phyloP scores from a whole-genome alignment of 2,113 vertebrate genomes.

The Pelecanus crispus region DNA sequence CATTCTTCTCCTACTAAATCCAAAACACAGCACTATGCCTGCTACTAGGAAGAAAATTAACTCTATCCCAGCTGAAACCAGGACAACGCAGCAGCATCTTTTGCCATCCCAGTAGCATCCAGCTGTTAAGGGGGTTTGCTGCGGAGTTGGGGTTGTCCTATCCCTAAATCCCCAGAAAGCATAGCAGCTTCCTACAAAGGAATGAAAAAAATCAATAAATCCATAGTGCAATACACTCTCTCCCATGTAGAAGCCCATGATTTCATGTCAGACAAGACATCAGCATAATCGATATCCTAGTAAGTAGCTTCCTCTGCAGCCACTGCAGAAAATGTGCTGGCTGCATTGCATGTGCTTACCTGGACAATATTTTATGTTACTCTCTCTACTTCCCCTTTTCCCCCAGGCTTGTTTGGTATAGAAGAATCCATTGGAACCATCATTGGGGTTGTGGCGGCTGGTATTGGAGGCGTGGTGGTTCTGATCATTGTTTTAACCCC shows the following conservation, averaged over 20 bases:
- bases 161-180: neutral
- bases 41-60: too few relatives aligned
- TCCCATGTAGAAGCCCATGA: neutral
- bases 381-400: neutral
- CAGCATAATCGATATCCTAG: rapidly evolving
- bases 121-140: neutral
- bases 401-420: constrained; percentile 54
- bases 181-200: neutral
- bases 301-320: neutral
- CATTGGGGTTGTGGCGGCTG: constrained; percentile 57
- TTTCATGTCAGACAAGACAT: neutral
- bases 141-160: neutral
- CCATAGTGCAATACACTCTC: neutral
- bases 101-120: neutral
- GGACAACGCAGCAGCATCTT: neutral
- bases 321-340: neutral
- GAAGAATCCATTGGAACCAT: constrained; percentile 69
- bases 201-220: neutral
- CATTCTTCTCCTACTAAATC: too few relatives aligned
- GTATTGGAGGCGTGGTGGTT: constrained; percentile 42
- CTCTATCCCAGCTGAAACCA: too few relatives aligned
- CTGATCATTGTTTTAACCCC: constrained; percentile 58
- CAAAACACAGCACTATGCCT: too few relatives aligned
- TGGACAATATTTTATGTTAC: neutral
- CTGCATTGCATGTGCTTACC: neutral